Evolutionary conservation across 2,797 vertebrate species (phyloP), one percentile per base, ranked within the genome.

Genomic region (Sebastolobus alascanus): DNA sequence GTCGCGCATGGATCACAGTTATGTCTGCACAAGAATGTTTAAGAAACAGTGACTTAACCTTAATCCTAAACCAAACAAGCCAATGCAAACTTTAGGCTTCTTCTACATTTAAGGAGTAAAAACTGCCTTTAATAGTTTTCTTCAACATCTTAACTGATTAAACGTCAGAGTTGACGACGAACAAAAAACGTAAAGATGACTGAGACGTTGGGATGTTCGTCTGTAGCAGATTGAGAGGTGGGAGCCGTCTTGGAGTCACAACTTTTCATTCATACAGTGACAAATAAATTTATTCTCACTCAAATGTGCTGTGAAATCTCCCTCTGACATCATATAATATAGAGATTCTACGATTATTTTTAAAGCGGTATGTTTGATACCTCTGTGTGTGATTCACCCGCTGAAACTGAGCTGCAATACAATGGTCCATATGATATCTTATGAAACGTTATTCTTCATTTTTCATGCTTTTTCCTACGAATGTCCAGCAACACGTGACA

Each of bases 51-150:
- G 85, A 83, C 80, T 91, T 90, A 87, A 65, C 35, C 16, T 54
- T 91, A 91, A 93, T 90, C 89, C 82, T 87, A 90, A 90, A 55
- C 79, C 77, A 93, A 93, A 93, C 91, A 91, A n/a, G 6, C 71
- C 35, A 4, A 38, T 20, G 82, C 74, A 73, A 78, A 76, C 75
- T 9, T 27, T 29, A 27, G 71, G 60, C 71, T 74, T 37, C 61
- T 54, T 65, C 35, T 33, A 50, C 72, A 22, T 85, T 75, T 67
- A 59, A 52, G 70, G 71, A 75, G 82, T 43, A 38, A 59, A 77
- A 52, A 82, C 2, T 2, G 33, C 4, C 54, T 50, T 31, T 78
- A 73, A 55, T 35, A 5, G 31, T 66, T 66, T 83, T 69, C 64
- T 35, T 40, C 46, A 27, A 1, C 33, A 13, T 5, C n/a, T 50